phyloP scores from a whole-genome alignment of 2,888 invertebrate genomes.

The Vanessa cardui region DNA sequence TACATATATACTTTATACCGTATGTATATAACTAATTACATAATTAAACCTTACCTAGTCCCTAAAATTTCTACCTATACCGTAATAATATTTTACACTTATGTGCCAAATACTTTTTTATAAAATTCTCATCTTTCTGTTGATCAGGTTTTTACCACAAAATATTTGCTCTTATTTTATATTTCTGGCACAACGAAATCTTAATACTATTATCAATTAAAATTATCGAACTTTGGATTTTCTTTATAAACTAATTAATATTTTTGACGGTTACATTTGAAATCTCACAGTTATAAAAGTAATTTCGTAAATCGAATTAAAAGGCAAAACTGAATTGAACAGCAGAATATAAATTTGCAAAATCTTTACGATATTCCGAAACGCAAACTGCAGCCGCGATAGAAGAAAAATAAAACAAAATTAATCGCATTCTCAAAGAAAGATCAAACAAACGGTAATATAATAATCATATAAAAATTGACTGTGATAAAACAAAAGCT shows the following conservation, averaged over 20 bases:
- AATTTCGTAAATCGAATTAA: background rate
- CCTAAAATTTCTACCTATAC: constrained; percentile 25
- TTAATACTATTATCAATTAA: constrained; percentile 28
- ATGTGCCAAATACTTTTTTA: constrained; percentile 36
- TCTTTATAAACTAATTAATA: constrained; percentile 58
- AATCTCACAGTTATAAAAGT: constrained; percentile 22
- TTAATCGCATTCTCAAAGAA: too few species aligned
- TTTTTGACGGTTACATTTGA: constrained; percentile 60
- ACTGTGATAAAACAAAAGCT: constrained; percentile 64
- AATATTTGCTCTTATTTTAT: constrained; percentile 21
- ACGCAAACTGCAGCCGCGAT: too few species aligned
- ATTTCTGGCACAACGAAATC: constrained; percentile 42
- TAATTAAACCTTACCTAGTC: constrained; percentile 34
- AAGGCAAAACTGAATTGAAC: too few species aligned
- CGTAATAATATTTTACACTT: constrained; percentile 23
- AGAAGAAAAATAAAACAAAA: too few species aligned
- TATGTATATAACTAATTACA: constrained; percentile 23
- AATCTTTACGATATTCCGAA: too few species aligned
- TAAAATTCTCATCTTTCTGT: background rate
- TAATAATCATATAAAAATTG: constrained; percentile 22
- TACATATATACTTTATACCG: constrained; percentile 39
- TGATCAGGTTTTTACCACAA: constrained; percentile 24
- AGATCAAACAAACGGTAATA: background rate
- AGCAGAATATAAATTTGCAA: too few species aligned
- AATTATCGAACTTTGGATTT: constrained; percentile 36